Conservation (phyloP, 2,797 vertebrate species). For the Mus caroli region DNA sequence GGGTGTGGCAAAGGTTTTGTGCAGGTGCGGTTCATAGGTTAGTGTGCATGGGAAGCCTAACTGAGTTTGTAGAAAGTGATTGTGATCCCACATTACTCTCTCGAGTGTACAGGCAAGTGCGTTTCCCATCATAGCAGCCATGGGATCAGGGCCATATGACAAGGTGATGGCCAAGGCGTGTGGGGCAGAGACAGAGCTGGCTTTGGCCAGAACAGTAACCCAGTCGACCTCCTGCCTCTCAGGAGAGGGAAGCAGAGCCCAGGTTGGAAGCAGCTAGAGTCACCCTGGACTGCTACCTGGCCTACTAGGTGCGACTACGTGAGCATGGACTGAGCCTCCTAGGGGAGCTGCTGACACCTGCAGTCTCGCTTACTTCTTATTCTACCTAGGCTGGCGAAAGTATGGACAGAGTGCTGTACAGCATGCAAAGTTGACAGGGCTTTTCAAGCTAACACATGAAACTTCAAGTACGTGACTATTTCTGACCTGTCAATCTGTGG, state of each 20-base stretch:
- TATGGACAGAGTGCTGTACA: neutral
- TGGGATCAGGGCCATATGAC: neutral
- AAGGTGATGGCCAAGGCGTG: neutral
- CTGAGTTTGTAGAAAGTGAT: neutral
- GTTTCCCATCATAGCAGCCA: neutral
- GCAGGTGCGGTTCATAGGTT: neutral
- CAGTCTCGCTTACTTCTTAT: neutral
- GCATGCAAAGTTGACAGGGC: neutral
- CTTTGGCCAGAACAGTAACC: neutral
- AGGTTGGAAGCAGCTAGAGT: neutral
- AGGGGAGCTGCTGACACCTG: neutral
- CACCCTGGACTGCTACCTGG: no score
- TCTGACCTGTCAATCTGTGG: neutral
- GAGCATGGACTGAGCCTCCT: neutral
- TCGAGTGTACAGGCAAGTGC: neutral
- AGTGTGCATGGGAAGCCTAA: rapidly evolving
- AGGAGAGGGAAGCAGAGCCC: neutral
- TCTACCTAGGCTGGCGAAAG: neutral
- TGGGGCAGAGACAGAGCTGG: neutral
- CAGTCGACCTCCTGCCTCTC: neutral
- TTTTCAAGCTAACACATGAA: neutral
- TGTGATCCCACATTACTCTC: neutral
- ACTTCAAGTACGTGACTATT: neutral
- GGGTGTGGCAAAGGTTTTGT: neutral
- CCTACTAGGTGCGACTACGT: neutral